Evolutionary conservation across 1,140 invertebrate genomes (phyloP).

Genomic region (Atta colombica): DNA sequence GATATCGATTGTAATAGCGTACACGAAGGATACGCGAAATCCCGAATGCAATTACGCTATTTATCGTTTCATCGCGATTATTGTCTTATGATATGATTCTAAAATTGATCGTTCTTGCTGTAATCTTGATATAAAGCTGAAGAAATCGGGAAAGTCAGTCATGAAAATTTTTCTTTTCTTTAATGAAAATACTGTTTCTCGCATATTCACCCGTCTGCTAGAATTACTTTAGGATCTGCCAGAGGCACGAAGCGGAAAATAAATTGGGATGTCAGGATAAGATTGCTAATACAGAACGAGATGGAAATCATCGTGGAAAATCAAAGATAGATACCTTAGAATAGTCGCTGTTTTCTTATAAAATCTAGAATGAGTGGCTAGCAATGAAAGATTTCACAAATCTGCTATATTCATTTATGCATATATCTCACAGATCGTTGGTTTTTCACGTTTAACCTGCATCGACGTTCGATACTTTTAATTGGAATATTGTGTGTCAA

Average conservation of each 20-base stretch:
- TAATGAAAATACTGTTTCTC: background rate
- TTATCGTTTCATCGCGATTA: slow-evolving; percentile 27
- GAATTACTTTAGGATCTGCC: background rate
- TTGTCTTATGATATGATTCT: background rate
- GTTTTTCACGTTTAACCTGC: slow-evolving; percentile 10
- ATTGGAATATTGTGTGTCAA: slow-evolving; percentile 49
- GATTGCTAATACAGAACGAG: background rate
- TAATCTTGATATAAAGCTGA: background rate
- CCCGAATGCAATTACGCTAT: slow-evolving; percentile 56
- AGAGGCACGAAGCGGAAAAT: background rate
- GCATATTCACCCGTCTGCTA: background rate
- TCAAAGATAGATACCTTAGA: background rate
- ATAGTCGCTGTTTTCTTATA: background rate
- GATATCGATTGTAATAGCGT: slow-evolving; percentile 54
- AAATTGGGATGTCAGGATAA: background rate
- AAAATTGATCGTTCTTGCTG: background rate
- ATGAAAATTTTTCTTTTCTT: background rate
- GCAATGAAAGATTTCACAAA: background rate
- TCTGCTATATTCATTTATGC: slow-evolving; percentile 15
- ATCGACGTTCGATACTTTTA: slow-evolving; percentile 17
- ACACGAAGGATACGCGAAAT: background rate
- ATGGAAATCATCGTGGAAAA: background rate
- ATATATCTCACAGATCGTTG: slow-evolving; percentile 21
- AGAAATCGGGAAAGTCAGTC: background rate
- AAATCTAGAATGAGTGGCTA: slow-evolving; percentile 11